Evolutionary conservation across 2,888 invertebrate genomes (phyloP).

Genomic region (Coelinius sp.): DNA sequence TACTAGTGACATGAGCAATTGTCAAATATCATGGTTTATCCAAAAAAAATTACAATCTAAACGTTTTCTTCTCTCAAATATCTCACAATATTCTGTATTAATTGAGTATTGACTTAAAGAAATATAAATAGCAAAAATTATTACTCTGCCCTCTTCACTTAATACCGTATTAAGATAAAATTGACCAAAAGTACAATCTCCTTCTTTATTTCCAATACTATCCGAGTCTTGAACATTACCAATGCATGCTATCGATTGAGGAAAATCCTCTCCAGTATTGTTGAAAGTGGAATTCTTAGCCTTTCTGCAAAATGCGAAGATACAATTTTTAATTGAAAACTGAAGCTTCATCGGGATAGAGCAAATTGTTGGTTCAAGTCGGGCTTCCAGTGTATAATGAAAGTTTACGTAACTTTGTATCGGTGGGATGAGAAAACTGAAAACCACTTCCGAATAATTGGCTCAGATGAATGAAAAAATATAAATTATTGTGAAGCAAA

Average conservation of each 20-base stretch:
- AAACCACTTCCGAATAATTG: not conserved
- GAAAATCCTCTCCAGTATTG: not conserved
- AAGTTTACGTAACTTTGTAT: not conserved
- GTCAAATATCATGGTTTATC: not conserved
- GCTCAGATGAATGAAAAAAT: not conserved
- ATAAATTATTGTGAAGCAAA: too few relatives aligned
- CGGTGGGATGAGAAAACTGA: not conserved
- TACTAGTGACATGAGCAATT: constrained; percentile 20
- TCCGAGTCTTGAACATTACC: not conserved
- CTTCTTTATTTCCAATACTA: not conserved
- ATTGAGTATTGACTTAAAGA: not conserved
- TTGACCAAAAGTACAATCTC: not conserved
- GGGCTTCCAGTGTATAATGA: not conserved
- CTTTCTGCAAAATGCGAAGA: not conserved
- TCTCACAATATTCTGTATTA: not conserved
- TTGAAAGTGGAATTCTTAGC: not conserved
- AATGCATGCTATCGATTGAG: not conserved
- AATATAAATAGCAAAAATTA: not conserved
- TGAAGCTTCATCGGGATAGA: not conserved
- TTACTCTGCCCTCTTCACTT: not conserved
- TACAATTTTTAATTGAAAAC: not conserved
- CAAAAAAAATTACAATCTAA: not conserved
- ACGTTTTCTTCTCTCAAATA: not conserved
- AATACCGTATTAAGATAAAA: not conserved
- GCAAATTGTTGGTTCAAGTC: not conserved